Percentiles rank a stretch among this genome's conserved stretches.
phyloP scores from a whole-genome alignment of 2,113 vertebrate genomes.

The Sclerurus mexicanus region DNA sequence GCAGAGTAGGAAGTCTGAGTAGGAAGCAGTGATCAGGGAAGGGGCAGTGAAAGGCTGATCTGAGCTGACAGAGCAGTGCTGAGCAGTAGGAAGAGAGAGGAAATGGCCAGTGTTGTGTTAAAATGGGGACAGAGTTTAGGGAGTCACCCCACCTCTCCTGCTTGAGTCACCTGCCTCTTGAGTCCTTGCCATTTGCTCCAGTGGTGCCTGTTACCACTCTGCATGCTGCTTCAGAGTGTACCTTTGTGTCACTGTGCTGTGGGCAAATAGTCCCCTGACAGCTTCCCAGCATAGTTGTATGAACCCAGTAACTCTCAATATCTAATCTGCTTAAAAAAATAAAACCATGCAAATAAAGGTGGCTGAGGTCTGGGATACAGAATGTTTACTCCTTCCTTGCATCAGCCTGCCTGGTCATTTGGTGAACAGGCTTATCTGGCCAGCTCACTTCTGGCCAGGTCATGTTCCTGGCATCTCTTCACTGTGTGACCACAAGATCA shows the following conservation, averaged over 20 bases:
- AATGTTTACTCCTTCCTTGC: background rate
- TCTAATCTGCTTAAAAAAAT: background rate
- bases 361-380: background rate
- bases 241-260: background rate
- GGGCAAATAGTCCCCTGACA: background rate
- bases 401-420: background rate
- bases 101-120: background rate
- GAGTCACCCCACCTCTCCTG: background rate
- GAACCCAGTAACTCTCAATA: background rate
- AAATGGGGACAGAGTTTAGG: background rate
- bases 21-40: background rate
- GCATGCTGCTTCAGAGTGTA: background rate
- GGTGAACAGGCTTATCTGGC: background rate
- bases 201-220: background rate
- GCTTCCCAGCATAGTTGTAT: background rate
- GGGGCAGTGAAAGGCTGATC: background rate
- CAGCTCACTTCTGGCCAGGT: background rate
- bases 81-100: background rate
- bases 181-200: background rate
- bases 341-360: background rate
- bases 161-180: background rate
- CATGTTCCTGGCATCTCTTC: background rate
- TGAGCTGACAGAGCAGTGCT: background rate
- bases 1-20: background rate
- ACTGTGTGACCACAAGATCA: background rate